Evolutionary conservation across 1,140 invertebrate species (phyloP).

Genomic region (Ladona fulva): DNA sequence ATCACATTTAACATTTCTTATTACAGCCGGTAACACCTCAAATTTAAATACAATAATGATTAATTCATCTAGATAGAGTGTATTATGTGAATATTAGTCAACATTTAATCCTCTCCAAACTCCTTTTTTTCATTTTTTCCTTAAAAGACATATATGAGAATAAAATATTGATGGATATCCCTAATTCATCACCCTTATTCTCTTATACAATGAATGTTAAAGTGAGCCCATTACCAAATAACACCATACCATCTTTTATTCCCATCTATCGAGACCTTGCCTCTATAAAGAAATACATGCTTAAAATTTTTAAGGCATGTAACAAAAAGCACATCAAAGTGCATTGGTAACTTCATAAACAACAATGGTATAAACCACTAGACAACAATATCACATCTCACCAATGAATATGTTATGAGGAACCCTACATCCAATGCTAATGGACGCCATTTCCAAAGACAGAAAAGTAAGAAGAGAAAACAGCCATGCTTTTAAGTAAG

Average conservation of each 20-base stretch:
- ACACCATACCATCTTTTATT: neutral
- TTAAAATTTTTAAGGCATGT: neutral
- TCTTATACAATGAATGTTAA: neutral
- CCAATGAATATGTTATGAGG: constrained; percentile 22
- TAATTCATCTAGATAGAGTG: neutral
- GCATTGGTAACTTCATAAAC: constrained; percentile 24
- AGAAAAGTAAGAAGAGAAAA: constrained; percentile 14
- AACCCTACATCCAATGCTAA: constrained; percentile 19
- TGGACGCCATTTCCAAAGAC: constrained; percentile 18
- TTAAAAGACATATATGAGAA: constrained; percentile 1
- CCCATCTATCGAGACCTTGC: neutral
- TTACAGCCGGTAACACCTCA: constrained; percentile 2
- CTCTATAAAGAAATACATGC: neutral
- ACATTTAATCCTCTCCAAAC: constrained; percentile 1
- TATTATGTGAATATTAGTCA: constrained; percentile 8
- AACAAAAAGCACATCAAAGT: constrained; percentile 19
- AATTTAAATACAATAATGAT: constrained; percentile 3
- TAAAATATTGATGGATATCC: constrained; percentile 10
- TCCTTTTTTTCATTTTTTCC: constrained; percentile 10
- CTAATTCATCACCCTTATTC: neutral
- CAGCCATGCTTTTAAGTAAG: constrained; percentile 12
- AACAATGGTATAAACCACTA: constrained; percentile 18
- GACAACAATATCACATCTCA: constrained; percentile 23
- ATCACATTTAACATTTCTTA: constrained; percentile 4
- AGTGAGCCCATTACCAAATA: constrained; percentile 5